A percentile compares a stretch with the other conserved stretches of the same genome.
phyloP scores from a whole-genome alignment of 37 sponge, comb jelly and placozoan genomes.

The Petrosia ficiformis region DNA sequence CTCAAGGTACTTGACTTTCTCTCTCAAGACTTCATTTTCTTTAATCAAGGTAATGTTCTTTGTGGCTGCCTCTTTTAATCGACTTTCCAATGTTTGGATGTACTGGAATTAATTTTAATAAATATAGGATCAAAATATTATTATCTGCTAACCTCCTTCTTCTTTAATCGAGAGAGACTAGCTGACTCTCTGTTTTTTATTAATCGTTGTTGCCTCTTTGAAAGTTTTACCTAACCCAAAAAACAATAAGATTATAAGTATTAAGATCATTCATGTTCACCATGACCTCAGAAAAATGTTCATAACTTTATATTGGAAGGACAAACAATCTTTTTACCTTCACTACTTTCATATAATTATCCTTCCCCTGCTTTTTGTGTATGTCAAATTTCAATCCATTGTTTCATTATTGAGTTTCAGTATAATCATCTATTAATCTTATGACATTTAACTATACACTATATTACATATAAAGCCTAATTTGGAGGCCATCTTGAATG shows the following conservation, averaged over 20 bases:
- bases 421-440: too few species aligned
- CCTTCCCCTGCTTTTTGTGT: too few species aligned
- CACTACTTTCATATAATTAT: too few species aligned
- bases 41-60: slow-evolving; percentile 46
- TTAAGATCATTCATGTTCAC: neutral
- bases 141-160: slow-evolving; percentile 49
- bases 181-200: slow-evolving; percentile 79
- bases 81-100: slow-evolving; percentile 46
- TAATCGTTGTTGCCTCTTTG: slow-evolving; percentile 64
- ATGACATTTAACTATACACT: too few species aligned
- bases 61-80: slow-evolving; percentile 51
- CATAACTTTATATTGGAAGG: too few species aligned
- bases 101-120: slow-evolving; percentile 27
- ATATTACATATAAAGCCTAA: too few species aligned
- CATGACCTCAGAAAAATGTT: too few species aligned
- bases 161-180: slow-evolving; percentile 66
- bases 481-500: too few species aligned
- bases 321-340: too few species aligned
- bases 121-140: neutral
- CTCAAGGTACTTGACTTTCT: slow-evolving; percentile 27
- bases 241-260: neutral
- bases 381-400: too few species aligned
- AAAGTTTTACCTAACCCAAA: slow-evolving; percentile 23
- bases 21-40: slow-evolving; percentile 52
- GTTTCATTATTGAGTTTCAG: too few species aligned